Percentiles rank a stretch among this genome's conserved stretches.
Evolutionary conservation across 2,888 invertebrate species (phyloP).

Genomic region (Drepanosiphum platanoidis): DNA sequence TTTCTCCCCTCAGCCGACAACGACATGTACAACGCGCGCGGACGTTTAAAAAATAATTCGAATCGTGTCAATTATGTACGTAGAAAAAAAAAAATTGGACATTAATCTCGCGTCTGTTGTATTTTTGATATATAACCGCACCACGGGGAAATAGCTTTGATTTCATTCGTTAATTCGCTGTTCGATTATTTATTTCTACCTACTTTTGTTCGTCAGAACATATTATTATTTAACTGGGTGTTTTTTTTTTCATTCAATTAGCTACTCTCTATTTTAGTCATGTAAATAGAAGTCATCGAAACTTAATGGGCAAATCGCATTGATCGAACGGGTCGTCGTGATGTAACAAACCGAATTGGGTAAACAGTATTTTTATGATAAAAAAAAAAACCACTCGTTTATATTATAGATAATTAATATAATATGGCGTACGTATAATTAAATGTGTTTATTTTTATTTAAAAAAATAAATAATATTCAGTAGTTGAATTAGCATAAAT

Average conservation of each 20-base stretch:
- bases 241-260: background rate
- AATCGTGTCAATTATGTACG: conserved; percentile 3
- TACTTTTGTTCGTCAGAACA: too few species aligned
- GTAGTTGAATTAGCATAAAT: too few species aligned
- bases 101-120: background rate
- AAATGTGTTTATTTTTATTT: background rate
- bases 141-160: background rate
- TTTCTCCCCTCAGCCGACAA: conserved; percentile 20
- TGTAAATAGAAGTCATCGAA: background rate
- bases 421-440: too few species aligned
- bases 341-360: too few species aligned
- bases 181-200: background rate
- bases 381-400: too few species aligned
- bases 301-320: background rate
- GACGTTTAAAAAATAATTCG: conserved; percentile 28
- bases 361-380: background rate
- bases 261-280: background rate
- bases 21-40: background rate
- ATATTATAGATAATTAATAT: too few species aligned
- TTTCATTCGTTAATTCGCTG: background rate
- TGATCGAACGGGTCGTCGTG: background rate
- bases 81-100: background rate
- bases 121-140: background rate
- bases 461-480: too few species aligned
- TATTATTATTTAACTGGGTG: too few species aligned